Evolutionary conservation across 2,888 invertebrate genomes (phyloP), one percentile per base, ranked within the genome.

Genomic region (Eupeodes luniger): DNA sequence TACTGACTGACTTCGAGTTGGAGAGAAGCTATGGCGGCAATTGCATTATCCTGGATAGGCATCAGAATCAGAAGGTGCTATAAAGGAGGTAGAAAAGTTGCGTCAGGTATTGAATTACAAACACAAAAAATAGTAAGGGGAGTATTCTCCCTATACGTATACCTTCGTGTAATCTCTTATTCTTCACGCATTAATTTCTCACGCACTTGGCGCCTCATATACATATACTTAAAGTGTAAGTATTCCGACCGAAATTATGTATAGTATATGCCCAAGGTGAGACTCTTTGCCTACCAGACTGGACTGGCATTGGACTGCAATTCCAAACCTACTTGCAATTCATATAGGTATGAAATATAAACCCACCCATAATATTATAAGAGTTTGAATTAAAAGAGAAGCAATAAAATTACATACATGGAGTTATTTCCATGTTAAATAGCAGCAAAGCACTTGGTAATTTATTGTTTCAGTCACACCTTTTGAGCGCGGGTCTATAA

Each of bases 201-300:
- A 88, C 84, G 88, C 88, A 85, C 78, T 85, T 88, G 85, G 85
- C 88, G 88, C 88, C 88, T 88, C 66, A 36, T 36, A 59, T 19
- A 36, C 11, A 12, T 6, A 36, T 16, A 19, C 11, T 12, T 51
- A 11, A 4, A 14, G n/a, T 44, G 11, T 67, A 27, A 27, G 27
- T 27, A 27, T 27, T 27, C 27, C 6, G 27, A 40, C 36, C 62
- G 55, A 72, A 72, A 81, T 57, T 27, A 49, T n/a, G n/a, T n/a
- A n/a, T n/a, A n/a, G n/a, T n/a, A n/a, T 69, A 76, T 77, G 47
- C 79, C 69, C 9, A 76, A 70, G 40, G 69, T 75, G 34, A 47
- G 19, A 34, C 44, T 44, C 47, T 19, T 19, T 59, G 47, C 11
- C 64, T 27, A 5, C 34, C 34, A 70, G 40, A n/a, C 27, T 27